Percentiles rank a stretch among this genome's conserved stretches.
These are phyloP conservation scores for Mus spretus DNA, from an alignment of 2,797 vertebrate genomes.

Conservation along the genomic window DNA sequence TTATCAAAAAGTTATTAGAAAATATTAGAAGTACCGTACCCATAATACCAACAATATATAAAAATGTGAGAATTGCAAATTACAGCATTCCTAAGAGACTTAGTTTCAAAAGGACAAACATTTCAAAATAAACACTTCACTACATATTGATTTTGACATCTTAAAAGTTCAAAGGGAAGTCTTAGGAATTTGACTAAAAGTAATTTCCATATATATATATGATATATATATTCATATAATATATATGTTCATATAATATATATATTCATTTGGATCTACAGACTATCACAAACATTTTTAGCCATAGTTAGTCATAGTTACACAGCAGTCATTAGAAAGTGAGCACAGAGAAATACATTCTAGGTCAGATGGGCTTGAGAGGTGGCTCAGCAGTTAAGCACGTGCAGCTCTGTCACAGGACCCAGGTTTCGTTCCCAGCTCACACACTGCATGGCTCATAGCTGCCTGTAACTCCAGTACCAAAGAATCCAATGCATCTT, in stretches of 20 bases:
- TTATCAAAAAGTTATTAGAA: background rate
- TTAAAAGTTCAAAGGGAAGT: background rate
- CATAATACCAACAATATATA: background rate
- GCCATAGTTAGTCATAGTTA: background rate
- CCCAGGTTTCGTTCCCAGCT: background rate
- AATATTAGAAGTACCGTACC: slow-evolving; percentile 2
- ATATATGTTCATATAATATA: too few relatives aligned
- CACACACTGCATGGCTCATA: background rate
- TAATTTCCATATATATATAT: background rate
- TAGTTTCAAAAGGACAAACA: slow-evolving; percentile 16
- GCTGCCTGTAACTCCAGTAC: background rate
- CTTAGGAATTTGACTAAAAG: background rate
- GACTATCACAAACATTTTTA: background rate
- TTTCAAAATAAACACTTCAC: background rate
- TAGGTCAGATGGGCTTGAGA: background rate
- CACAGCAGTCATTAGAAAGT: slow-evolving; percentile 4
- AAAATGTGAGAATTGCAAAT: background rate
- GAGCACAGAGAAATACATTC: background rate
- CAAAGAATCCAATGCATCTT: background rate
- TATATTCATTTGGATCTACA: background rate
- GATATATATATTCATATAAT: too few relatives aligned
- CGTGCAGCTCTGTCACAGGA: background rate
- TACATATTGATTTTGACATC: background rate
- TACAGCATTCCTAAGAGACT: background rate
- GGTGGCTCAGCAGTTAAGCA: background rate